phyloP scores from a whole-genome alignment of 2,797 vertebrate genomes.

The Prionace glauca region DNA sequence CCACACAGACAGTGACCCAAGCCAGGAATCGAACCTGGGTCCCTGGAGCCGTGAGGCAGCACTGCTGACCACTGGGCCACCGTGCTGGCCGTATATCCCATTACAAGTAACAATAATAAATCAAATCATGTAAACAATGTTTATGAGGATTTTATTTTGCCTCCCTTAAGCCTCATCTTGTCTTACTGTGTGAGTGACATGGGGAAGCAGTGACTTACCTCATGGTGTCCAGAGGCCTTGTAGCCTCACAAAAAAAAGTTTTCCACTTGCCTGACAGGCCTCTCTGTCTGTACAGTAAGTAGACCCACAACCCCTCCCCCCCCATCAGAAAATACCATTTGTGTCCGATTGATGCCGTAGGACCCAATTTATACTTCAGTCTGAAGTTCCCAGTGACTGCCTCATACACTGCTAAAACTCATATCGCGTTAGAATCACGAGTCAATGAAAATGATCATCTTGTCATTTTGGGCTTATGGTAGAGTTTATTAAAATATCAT shows the following conservation, averaged over 20 bases:
- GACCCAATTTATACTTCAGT: background rate
- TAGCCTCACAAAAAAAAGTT: background rate
- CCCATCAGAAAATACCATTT: background rate
- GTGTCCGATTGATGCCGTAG: background rate
- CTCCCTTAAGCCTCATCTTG: no score
- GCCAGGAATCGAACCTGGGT: no score
- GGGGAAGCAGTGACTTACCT: background rate
- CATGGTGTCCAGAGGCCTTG: background rate
- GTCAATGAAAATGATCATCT: background rate
- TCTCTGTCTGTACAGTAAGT: background rate
- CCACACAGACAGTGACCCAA: no score
- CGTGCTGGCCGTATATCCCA: no score
- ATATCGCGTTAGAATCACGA: background rate
- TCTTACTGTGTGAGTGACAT: no score
- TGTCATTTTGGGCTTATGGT: background rate
- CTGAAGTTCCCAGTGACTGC: background rate
- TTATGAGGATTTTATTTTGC: no score
- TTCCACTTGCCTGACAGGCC: background rate
- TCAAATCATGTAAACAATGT: no score
- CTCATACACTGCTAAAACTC: background rate
- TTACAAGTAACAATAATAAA: no score
- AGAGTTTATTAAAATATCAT: background rate
- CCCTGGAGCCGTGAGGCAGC: no score
- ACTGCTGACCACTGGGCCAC: no score
- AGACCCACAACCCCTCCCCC: no score